Evolutionary conservation across 2,113 vertebrate genomes (phyloP).

Genomic region (Siphamia tubifer): DNA sequence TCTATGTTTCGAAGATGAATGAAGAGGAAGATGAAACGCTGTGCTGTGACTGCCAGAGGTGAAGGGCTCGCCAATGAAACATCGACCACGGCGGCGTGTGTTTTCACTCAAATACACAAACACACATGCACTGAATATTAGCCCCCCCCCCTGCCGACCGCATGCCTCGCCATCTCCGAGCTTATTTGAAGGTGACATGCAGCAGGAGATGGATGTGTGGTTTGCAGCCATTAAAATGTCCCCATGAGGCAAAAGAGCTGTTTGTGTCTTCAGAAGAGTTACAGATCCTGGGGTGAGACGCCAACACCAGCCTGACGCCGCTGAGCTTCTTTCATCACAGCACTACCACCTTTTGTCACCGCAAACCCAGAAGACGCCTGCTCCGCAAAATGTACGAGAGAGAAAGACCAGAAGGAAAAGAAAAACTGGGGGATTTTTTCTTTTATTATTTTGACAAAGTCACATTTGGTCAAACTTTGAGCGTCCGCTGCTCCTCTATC

Average conservation of each 20-base stretch:
- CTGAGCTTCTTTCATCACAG: slow-evolving; percentile 66
- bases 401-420: slow-evolving; percentile 1
- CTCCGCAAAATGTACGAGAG: slow-evolving; percentile 20
- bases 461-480: no score
- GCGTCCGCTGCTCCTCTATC: no score
- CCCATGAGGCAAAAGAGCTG: slow-evolving; percentile 65
- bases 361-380: slow-evolving; percentile 44
- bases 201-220: slow-evolving; percentile 72
- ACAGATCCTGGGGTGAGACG: slow-evolving; percentile 56
- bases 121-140: neutral
- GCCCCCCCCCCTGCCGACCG: neutral
- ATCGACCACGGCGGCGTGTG: slow-evolving; percentile 48
- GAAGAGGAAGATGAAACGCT: slow-evolving; percentile 74
- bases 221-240: slow-evolving; percentile 75
- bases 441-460: no score
- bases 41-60: slow-evolving; percentile 70
- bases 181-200: slow-evolving; percentile 73
- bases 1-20: slow-evolving; percentile 69
- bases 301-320: slow-evolving; percentile 52
- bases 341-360: slow-evolving; percentile 53
- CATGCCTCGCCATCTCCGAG: slow-evolving; percentile 36
- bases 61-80: slow-evolving; percentile 71
- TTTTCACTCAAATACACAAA: slow-evolving; percentile 17
- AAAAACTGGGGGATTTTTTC: no score
- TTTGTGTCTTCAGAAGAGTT: slow-evolving; percentile 70